Percentiles rank a stretch among this genome's conserved stretches.
Conservation (phyloP, 2,888 invertebrate species). For the Thera obeliscata region DNA sequence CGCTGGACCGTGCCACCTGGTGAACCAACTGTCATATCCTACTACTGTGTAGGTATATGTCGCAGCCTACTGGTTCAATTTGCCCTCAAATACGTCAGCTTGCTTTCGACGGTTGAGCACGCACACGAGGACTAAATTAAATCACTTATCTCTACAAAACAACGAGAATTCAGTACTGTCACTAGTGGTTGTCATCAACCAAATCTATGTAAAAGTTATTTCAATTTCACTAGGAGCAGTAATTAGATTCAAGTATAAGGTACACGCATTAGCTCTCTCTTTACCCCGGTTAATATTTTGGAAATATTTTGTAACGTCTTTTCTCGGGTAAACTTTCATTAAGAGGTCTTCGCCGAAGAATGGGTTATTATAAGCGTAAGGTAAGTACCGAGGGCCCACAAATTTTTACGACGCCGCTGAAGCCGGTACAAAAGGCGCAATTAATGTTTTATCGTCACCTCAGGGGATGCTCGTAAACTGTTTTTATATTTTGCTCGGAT, state of each 20-base stretch:
- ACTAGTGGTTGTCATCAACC: no score
- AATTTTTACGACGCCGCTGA: conserved; percentile 48
- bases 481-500: conserved; percentile 39
- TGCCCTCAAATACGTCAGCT: no score
- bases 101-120: no score
- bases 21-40: background rate
- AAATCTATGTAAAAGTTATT: no score
- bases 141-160: no score
- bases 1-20: conserved; percentile 4
- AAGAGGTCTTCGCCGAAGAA: conserved; percentile 23
- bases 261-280: background rate
- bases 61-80: no score
- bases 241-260: background rate
- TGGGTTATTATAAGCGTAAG: conserved; percentile 36
- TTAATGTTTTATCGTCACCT: conserved; percentile 51
- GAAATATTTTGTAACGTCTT: conserved; percentile 18
- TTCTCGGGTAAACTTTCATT: conserved; percentile 22
- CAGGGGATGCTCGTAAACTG: conserved; percentile 45
- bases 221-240: background rate
- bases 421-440: conserved; percentile 49
- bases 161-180: no score
- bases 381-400: conserved; percentile 43
- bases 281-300: background rate
- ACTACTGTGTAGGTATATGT: background rate
- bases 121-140: no score